Base-by-base conservation (phyloP, 2,113 vertebrate species). In the Chiloscyllium plagiosum region DNA sequence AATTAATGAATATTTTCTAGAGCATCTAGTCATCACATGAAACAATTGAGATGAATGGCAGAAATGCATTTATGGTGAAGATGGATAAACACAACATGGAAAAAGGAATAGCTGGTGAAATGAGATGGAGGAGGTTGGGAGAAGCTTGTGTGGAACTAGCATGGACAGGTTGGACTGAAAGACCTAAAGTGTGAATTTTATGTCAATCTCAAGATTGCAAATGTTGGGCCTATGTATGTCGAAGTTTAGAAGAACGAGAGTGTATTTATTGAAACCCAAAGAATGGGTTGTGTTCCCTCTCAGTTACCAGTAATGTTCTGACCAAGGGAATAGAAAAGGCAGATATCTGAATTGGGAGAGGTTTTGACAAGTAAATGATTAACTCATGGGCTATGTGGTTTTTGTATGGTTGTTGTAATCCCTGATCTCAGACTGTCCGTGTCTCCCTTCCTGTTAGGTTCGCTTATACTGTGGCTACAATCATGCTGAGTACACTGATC, bases 391-490 rank as follows among this genome's bases (percentile, higher is more conserved):
- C 69, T 29, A 0, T 6, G 26, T 52, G 42, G 69, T 33, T 72
- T 29, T 72, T 87, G 22, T 72, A 95, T 52, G 24, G 3, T 72
- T 19, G 61, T 6, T 24, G 89, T 93, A 93, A 12, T 56, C 68
- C 13, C 33, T 29, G 72, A 85, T 70, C 68, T 47, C 80, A n/a
- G 76, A 1, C 5, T 76, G 42, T 95, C 29, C 29, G 15, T 96
- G 96, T 47, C 95, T 94, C 96, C 94, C 96, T 96, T 52, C 52
- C 66, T 3, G 10, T 65, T 96, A 99, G 99, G 97, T 99, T 99
- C 97, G 99, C 99, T 26, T 99, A 99, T 96, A 98, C 98, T 1
- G 98, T 99, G 52, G 97, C 98, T 15, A 97, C 98, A 0, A 97
- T 99, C 47, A 97, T 99, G 96, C 98, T 99, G 96, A 98, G 98